These are phyloP conservation scores for Cantharis lateralis DNA, from an alignment of 2,888 invertebrate species.

Conservation along the genomic window DNA sequence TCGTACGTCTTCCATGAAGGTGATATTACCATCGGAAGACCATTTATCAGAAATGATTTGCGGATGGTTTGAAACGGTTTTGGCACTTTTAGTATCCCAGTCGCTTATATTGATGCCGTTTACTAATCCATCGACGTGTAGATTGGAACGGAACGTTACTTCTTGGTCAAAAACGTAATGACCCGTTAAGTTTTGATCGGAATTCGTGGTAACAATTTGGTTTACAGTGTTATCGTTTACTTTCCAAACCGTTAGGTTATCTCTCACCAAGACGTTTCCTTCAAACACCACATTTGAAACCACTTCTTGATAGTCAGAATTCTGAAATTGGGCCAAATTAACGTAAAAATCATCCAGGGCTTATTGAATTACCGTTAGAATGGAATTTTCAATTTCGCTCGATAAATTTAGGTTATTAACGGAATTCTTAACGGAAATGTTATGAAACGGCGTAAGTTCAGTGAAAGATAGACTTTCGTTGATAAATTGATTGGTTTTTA, in stretches of 20 bases:
- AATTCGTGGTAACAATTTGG: constrained; percentile 52
- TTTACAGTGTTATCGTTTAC: constrained; percentile 53
- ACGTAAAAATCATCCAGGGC: neutral
- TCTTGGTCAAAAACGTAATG: constrained; percentile 47
- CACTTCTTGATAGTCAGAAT: neutral
- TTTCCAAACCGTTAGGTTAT: constrained; percentile 44
- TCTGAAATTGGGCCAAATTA: neutral
- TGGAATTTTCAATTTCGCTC: constrained; percentile 57
- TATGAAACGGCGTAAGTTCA: constrained; percentile 45
- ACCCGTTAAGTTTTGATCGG: constrained; percentile 48
- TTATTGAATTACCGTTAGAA: constrained; percentile 55
- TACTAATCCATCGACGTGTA: constrained; percentile 41
- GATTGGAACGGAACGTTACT: constrained; percentile 38
- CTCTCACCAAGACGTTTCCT: constrained; percentile 48
- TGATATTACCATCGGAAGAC: constrained; percentile 53
- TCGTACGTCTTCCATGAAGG: constrained; percentile 49
- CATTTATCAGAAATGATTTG: constrained; percentile 59
- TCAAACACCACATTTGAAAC: constrained; percentile 52
- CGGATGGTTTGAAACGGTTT: constrained; percentile 41
- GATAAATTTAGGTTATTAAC: constrained; percentile 57
- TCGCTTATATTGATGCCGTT: constrained; percentile 54
- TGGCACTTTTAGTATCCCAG: constrained; percentile 55
- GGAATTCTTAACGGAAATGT: constrained; percentile 44
- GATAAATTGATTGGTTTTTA: constrained; percentile 57
- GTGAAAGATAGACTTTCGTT: constrained; percentile 48